Evolutionary conservation across 2,113 vertebrate species (phyloP).

Genomic region (Vanacampus margaritifer): DNA sequence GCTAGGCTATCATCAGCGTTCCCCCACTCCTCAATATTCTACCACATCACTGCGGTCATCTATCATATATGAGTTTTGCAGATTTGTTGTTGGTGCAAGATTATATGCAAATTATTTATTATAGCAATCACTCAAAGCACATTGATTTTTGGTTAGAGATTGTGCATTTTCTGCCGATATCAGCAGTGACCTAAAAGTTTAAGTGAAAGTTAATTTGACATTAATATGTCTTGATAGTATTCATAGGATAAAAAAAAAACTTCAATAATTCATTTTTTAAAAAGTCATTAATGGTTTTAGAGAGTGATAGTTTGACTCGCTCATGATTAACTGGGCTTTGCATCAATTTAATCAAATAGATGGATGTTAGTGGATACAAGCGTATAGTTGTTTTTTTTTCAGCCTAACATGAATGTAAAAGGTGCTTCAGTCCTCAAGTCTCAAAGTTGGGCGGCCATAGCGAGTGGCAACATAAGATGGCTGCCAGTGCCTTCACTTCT

Average conservation of each 20-base stretch:
- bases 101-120: conserved; percentile 17
- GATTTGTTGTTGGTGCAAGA: conserved; percentile 17
- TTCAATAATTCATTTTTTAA: not conserved
- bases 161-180: not conserved
- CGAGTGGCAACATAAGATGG: too few species aligned
- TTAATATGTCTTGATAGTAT: not conserved
- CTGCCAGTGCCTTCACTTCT: too few species aligned
- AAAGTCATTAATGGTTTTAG: not conserved
- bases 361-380: not conserved
- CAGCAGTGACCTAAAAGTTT: not conserved
- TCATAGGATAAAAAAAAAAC: not conserved
- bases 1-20: conserved; percentile 7
- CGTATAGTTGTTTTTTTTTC: not conserved
- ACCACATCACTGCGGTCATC: conserved; percentile 15
- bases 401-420: not conserved
- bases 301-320: not conserved
- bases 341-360: not conserved
- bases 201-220: conserved; percentile 9
- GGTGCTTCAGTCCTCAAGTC: not conserved
- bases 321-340: not conserved
- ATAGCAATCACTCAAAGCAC: conserved; percentile 10
- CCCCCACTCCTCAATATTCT: conserved; percentile 5
- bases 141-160: conserved; percentile 16
- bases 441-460: too few species aligned
- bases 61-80: conserved; percentile 17